These are phyloP conservation scores for Morpho deidamia DNA, from an alignment of 2,888 invertebrate genomes.

Conservation along the genomic window DNA sequence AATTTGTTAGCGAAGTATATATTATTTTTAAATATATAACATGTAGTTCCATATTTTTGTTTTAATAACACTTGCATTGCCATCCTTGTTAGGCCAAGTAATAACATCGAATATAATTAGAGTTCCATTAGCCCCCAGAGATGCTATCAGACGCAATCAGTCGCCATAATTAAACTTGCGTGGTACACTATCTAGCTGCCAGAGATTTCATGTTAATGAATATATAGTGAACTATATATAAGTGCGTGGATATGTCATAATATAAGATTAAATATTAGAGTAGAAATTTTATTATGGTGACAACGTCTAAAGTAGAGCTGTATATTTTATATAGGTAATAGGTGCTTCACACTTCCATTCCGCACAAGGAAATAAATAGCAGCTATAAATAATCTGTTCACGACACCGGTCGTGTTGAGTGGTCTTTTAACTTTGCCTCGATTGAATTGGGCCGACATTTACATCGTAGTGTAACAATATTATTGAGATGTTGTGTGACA, in stretches of 20 bases:
- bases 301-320: neutral
- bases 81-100: conserved; percentile 2
- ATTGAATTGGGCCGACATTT: conserved; percentile 30
- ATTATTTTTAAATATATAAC: too few species aligned
- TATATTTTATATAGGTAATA: neutral
- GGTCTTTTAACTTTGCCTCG: conserved; percentile 51
- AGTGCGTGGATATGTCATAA: too few species aligned
- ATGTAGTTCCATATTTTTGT: too few species aligned
- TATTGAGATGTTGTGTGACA: too few species aligned
- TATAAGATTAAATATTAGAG: too few species aligned
- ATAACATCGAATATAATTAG: conserved; percentile 11
- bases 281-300: too few species aligned
- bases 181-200: neutral
- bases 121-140: conserved; percentile 5
- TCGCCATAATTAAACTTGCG: conserved; percentile 13
- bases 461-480: conserved; percentile 35
- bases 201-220: neutral
- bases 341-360: conserved; percentile 36
- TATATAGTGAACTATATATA: too few species aligned
- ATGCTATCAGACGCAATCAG: conserved; percentile 11
- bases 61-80: neutral
- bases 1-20: too few species aligned
- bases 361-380: conserved; percentile 61
- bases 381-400: conserved; percentile 66
- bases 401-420: conserved; percentile 66